A percentile compares a stretch with the other conserved stretches of the same genome.
These are phyloP conservation scores for Noctua comes DNA, from an alignment of 2,888 invertebrate genomes.

Conservation along the genomic window DNA sequence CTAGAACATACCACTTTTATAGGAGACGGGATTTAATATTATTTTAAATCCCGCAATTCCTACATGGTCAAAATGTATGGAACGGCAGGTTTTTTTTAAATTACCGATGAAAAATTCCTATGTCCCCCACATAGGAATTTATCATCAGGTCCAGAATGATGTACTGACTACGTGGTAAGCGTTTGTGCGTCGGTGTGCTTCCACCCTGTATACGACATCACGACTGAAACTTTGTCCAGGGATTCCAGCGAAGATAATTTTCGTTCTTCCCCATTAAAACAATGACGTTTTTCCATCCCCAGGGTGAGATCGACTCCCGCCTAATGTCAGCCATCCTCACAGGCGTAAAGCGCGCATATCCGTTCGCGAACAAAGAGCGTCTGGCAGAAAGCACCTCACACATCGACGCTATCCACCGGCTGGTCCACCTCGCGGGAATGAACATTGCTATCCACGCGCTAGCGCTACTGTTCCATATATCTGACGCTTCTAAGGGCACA, in stretches of 20 bases:
- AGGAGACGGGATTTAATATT: too few relatives aligned
- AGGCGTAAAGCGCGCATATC: conserved; percentile 95
- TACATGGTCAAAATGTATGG: too few relatives aligned
- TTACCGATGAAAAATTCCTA: too few relatives aligned
- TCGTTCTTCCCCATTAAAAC: background rate
- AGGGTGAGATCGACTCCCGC: conserved; percentile 94
- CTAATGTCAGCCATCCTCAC: conserved; percentile 94
- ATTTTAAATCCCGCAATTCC: too few relatives aligned
- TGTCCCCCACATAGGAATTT: too few relatives aligned
- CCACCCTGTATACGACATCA: background rate
- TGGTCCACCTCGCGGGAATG: conserved; percentile 93
- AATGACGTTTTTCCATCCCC: conserved; percentile 18
- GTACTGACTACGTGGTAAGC: too few relatives aligned
- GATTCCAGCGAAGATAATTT: background rate
- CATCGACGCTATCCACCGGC: conserved; percentile 93
- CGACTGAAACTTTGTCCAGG: background rate
- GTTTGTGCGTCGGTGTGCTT: background rate
- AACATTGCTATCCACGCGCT: conserved; percentile 90
- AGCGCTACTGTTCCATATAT: conserved; percentile 88
- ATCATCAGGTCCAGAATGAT: too few relatives aligned
- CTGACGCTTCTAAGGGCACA: conserved; percentile 85
- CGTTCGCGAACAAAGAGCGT: conserved; percentile 93
- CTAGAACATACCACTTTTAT: too few relatives aligned
- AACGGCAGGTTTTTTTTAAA: too few relatives aligned
- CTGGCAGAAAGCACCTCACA: conserved; percentile 90